Evolutionary conservation across 2,888 invertebrate species (phyloP).

Genomic region (Nowickia ferox): DNA sequence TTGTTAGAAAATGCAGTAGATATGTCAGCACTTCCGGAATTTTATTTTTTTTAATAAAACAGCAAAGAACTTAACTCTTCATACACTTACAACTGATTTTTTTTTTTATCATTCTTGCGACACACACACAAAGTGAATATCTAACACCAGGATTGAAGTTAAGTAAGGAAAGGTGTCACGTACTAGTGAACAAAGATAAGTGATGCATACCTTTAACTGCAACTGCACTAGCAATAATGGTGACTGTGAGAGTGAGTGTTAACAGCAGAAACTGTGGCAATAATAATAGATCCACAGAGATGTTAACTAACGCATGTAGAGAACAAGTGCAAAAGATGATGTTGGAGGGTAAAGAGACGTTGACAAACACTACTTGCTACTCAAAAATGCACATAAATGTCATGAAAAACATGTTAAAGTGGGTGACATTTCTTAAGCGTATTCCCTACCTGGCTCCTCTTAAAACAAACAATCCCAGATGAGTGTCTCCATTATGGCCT

Average conservation of each 20-base stretch:
- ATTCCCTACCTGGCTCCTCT: not conserved
- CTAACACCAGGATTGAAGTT: constrained; percentile 54
- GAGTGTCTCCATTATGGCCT: constrained; percentile 41
- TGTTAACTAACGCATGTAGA: constrained; percentile 5
- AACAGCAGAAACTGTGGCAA: constrained; percentile 32
- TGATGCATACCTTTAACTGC: constrained; percentile 53
- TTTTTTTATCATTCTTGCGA: constrained; percentile 3
- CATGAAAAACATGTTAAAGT: constrained; percentile 68
- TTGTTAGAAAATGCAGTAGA: constrained; percentile 60
- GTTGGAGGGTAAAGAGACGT: constrained; percentile 1
- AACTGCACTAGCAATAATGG: constrained; percentile 7
- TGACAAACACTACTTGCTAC: constrained; percentile 50
- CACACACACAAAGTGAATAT: constrained; percentile 42
- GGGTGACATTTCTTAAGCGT: constrained; percentile 52
- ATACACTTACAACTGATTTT: constrained; percentile 45
- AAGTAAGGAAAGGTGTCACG: constrained; percentile 72
- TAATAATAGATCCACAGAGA: constrained; percentile 36
- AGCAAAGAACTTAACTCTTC: constrained; percentile 18
- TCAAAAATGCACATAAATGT: constrained; percentile 71
- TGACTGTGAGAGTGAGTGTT: constrained; percentile 11
- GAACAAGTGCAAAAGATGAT: constrained; percentile 31
- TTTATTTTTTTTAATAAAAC: constrained; percentile 44
- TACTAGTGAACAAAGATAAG: constrained; percentile 65
- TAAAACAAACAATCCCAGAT: not conserved
- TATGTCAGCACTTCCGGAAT: constrained; percentile 71